A percentile compares a stretch with the other conserved stretches of the same genome.
These are phyloP conservation scores for Lasioglossum leucozonium DNA, from an alignment of 2,888 invertebrate species.

Conservation along the genomic window DNA sequence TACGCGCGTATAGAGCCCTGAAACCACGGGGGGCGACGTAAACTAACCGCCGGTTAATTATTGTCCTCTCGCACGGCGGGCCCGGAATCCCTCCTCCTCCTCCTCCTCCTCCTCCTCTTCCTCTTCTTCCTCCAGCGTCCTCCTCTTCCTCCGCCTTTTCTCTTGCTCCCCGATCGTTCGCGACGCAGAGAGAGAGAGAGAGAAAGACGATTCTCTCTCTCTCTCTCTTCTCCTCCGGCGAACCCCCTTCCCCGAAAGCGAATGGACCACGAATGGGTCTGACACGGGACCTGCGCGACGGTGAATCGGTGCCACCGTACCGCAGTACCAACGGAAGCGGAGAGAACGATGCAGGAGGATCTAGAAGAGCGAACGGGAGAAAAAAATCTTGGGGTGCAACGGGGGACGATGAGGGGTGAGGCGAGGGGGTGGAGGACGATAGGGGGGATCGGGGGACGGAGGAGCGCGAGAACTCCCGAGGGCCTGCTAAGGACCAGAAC, in stretches of 20 bases:
- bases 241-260: constrained; percentile 27
- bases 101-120: not conserved
- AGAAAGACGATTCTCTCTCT: too few species aligned
- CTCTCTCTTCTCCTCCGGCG: not conserved
- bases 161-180: not conserved
- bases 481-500: constrained; percentile 78
- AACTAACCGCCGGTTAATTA: constrained; percentile 84
- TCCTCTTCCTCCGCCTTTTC: not conserved
- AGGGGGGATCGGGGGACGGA: constrained; percentile 31
- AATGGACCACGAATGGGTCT: constrained; percentile 28
- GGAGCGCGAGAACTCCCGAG: constrained; percentile 65
- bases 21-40: constrained; percentile 81
- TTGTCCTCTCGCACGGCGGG: constrained; percentile 77
- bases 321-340: constrained; percentile 16
- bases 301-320: constrained; percentile 55
- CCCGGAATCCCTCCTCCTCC: constrained; percentile 52
- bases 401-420: not conserved
- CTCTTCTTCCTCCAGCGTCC: constrained; percentile 34
- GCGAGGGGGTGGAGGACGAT: too few species aligned
- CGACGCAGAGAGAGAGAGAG: constrained; percentile 25
- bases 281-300: constrained; percentile 54
- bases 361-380: constrained; percentile 43
- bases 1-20: constrained; percentile 61
- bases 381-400: not conserved
- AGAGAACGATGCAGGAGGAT: constrained; percentile 27